A percentile compares a stretch with the other conserved stretches of the same genome.
These are phyloP conservation scores for Zele albiditarsus DNA, from an alignment of 2,888 invertebrate species.

Conservation along the genomic window DNA sequence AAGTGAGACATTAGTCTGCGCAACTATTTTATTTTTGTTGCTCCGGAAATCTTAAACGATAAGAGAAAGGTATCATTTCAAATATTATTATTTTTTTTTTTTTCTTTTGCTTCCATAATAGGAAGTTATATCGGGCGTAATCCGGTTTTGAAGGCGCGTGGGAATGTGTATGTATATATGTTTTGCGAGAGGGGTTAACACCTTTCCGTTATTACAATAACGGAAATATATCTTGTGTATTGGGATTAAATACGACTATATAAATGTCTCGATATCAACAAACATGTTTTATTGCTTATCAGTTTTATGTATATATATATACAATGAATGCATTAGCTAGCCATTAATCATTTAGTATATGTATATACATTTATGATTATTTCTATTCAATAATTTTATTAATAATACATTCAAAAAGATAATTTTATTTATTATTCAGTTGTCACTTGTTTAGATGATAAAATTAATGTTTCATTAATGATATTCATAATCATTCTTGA, in stretches of 20 bases:
- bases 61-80: conserved; percentile 18
- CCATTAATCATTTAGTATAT: neutral
- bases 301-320: neutral
- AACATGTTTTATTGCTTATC: conserved; percentile 15
- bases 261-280: conserved; percentile 14
- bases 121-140: conserved; percentile 29
- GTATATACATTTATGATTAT: neutral
- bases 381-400: neutral
- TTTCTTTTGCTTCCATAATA: neutral
- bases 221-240: conserved; percentile 17
- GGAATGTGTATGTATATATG: conserved; percentile 19
- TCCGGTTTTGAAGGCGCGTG: conserved; percentile 34
- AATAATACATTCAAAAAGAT: neutral
- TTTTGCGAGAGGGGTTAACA: neutral
- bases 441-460: neutral
- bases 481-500: too few species aligned
- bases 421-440: neutral
- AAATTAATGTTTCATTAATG: neutral
- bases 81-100: conserved; percentile 16
- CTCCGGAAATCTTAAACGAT: conserved; percentile 35
- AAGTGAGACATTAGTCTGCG: conserved; percentile 14
- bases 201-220: conserved; percentile 37
- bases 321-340: neutral
- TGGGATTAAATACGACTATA: conserved; percentile 22
- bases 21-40: conserved; percentile 11